These are phyloP conservation scores for Leptestheria dahalacensis DNA, from an alignment of 1,140 invertebrate species.

Conservation along the genomic window DNA sequence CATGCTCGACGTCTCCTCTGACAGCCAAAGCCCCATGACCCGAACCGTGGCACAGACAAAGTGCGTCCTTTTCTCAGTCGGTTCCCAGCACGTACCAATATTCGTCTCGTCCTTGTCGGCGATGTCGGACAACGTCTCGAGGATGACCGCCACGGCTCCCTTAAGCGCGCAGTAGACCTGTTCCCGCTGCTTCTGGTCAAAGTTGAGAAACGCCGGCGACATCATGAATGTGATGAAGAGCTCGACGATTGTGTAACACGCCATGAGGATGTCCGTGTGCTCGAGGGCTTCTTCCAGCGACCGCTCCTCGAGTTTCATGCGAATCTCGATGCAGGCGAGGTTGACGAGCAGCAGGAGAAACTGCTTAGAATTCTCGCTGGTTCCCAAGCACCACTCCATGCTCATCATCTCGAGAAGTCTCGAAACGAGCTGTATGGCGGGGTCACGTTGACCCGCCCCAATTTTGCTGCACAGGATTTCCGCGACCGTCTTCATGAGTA, in stretches of 20 bases:
- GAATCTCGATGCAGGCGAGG: conserved; percentile 72
- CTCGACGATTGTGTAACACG: conserved; percentile 73
- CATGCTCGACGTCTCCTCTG: conserved; percentile 81
- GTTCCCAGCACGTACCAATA: conserved; percentile 8
- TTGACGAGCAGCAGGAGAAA: conserved; percentile 72
- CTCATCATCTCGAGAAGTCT: conserved; percentile 65
- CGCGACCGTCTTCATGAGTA: conserved; percentile 18
- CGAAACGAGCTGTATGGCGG: conserved; percentile 64
- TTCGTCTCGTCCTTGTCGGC: conserved; percentile 18
- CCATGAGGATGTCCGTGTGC: conserved; percentile 46
- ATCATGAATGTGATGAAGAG: conserved; percentile 62
- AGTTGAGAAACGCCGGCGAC: conserved; percentile 52
- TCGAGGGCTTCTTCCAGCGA: conserved; percentile 52
- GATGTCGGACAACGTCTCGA: conserved; percentile 14
- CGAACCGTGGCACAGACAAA: conserved; percentile 68
- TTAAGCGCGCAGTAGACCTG: conserved; percentile 77
- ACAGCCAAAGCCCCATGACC: conserved; percentile 71
- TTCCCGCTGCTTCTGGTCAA: conserved; percentile 79
- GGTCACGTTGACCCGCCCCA: conserved; percentile 68
- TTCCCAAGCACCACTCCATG: conserved; percentile 55
- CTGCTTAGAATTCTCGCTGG: conserved; percentile 47
- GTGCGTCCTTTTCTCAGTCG: conserved; percentile 2
- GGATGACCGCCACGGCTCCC: conserved; percentile 61
- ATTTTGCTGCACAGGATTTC: conserved; percentile 76
- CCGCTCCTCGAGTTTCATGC: conserved; percentile 79